phyloP scores from a whole-genome alignment of 1,140 invertebrate genomes.

The Limonius californicus region DNA sequence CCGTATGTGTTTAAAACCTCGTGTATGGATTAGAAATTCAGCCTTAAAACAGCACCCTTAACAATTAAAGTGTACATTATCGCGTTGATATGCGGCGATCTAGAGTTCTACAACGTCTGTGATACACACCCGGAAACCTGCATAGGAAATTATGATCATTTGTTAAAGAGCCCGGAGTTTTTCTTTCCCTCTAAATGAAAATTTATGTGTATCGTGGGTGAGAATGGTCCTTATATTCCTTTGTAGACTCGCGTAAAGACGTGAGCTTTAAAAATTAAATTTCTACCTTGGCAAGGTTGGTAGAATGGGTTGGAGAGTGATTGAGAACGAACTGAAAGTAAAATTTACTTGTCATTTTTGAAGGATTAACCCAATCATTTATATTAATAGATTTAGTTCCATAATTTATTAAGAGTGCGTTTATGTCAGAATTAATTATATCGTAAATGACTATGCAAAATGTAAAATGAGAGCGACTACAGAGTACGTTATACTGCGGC shows the following conservation, averaged over 20 bases:
- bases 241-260: not conserved
- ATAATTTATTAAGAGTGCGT: not conserved
- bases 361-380: not conserved
- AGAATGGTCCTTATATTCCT: not conserved
- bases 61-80: too few relatives aligned
- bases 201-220: constrained; percentile 13
- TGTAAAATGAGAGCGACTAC: not conserved
- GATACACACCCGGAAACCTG: not conserved
- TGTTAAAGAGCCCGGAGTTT: constrained; percentile 10
- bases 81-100: not conserved
- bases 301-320: not conserved
- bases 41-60: too few relatives aligned
- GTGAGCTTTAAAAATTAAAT: not conserved
- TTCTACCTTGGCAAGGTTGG: not conserved
- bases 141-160: constrained; percentile 17
- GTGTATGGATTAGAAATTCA: too few relatives aligned
- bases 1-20: too few relatives aligned
- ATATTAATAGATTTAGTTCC: not conserved
- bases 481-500: not conserved
- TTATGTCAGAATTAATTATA: not conserved
- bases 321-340: not conserved
- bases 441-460: not conserved
- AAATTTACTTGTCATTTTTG: not conserved
- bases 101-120: not conserved
- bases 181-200: constrained; percentile 16